Evolutionary conservation across 2,888 invertebrate genomes (phyloP).

Genomic region (Ptychoptera albimana): DNA sequence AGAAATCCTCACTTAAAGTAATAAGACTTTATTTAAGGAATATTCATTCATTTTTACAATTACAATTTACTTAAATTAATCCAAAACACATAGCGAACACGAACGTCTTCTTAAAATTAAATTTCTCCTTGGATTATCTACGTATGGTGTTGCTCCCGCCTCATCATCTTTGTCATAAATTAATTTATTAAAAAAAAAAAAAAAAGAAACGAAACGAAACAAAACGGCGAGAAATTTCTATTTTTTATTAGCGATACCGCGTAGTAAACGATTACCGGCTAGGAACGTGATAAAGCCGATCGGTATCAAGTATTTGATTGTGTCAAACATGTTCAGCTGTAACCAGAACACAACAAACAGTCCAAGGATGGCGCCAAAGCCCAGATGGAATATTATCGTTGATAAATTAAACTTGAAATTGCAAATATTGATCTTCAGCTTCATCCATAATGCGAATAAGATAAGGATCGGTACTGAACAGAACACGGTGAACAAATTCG

Average conservation of each 20-base stretch:
- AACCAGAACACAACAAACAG: conserved; percentile 89
- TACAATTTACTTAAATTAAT: no score
- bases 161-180: no score
- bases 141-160: no score
- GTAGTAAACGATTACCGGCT: conserved; percentile 79
- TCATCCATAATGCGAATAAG: conserved; percentile 71
- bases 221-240: conserved; percentile 14
- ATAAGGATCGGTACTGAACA: conserved; percentile 69
- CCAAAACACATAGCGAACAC: no score
- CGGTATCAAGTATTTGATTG: conserved; percentile 73
- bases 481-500: conserved; percentile 77
- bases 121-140: no score
- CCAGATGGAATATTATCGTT: conserved; percentile 79
- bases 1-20: no score
- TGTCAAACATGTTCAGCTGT: conserved; percentile 89
- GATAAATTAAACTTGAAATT: conserved; percentile 64
- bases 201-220: no score
- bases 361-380: conserved; percentile 76
- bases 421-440: conserved; percentile 71
- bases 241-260: conserved; percentile 44
- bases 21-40: no score
- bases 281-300: conserved; percentile 83
- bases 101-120: no score
- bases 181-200: no score
- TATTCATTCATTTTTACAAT: no score